These are phyloP conservation scores for Muscina levida DNA, from an alignment of 2,888 invertebrate species.

Conservation along the genomic window DNA sequence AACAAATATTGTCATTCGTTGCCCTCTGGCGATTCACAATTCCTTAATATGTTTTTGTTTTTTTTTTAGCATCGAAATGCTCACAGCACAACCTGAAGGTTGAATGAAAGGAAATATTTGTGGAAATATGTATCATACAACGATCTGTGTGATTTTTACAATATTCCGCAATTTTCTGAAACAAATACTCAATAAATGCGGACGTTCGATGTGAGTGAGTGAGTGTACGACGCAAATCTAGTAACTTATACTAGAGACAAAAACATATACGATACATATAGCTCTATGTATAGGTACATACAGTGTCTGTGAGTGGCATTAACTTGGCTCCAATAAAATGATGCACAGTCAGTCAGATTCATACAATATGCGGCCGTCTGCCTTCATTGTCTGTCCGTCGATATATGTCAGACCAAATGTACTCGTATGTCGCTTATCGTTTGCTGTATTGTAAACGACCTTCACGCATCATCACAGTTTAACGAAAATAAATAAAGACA, in stretches of 20 bases:
- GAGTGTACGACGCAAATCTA: not conserved
- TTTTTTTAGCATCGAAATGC: too few species aligned
- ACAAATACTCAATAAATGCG: not conserved
- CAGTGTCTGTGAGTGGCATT: conserved; percentile 16
- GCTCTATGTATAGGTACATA: too few species aligned
- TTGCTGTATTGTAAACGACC: conserved; percentile 39
- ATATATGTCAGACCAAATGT: not conserved
- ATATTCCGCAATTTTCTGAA: not conserved
- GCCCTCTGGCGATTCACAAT: too few species aligned
- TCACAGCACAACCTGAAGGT: too few species aligned
- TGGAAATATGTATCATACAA: not conserved
- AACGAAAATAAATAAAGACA: conserved; percentile 35
- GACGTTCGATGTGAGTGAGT: not conserved
- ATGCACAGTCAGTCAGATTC: not conserved
- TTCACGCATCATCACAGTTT: conserved; percentile 44
- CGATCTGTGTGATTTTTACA: not conserved
- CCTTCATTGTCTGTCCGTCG: not conserved
- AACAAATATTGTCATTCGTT: too few species aligned
- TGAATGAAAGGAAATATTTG: conserved; percentile 19
- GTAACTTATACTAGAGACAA: not conserved
- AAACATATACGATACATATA: not conserved
- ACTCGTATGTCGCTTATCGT: not conserved
- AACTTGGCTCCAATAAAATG: not conserved
- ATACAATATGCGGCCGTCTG: not conserved
- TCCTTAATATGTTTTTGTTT: too few species aligned